Evolutionary conservation across 2,888 invertebrate species (phyloP).

Genomic region (Chouioia cunea): DNA sequence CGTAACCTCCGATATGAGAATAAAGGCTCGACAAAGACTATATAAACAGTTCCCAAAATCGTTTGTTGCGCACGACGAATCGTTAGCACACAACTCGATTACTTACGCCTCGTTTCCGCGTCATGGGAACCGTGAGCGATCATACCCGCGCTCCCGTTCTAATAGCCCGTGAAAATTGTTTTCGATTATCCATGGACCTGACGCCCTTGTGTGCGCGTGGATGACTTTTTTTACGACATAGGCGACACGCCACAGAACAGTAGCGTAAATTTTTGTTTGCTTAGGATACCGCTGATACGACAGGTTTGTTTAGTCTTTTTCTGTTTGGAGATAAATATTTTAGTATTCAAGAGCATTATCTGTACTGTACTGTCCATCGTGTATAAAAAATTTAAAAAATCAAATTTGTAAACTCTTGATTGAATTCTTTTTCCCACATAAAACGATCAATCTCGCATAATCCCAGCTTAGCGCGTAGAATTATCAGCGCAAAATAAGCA

Average conservation of each 20-base stretch:
- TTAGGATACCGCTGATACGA: neutral
- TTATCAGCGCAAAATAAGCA: neutral
- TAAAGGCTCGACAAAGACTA: slow-evolving; percentile 56
- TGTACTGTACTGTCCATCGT: no score
- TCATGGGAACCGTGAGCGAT: slow-evolving; percentile 62
- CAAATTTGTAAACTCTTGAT: neutral
- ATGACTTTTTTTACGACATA: slow-evolving; percentile 3
- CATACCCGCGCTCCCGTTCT: slow-evolving; percentile 53
- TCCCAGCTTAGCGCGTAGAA: neutral
- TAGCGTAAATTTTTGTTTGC: neutral
- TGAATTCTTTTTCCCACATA: neutral
- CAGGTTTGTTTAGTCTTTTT: no score
- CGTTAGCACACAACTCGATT: slow-evolving; percentile 62
- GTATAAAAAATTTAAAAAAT: neutral
- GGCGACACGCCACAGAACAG: neutral
- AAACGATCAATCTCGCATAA: neutral
- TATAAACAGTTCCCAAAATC: slow-evolving; percentile 61
- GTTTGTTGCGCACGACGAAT: slow-evolving; percentile 62
- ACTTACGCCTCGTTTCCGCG: slow-evolving; percentile 60
- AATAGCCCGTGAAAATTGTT: slow-evolving; percentile 67
- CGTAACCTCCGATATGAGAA: neutral
- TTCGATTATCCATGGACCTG: slow-evolving; percentile 58
- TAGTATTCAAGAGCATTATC: neutral
- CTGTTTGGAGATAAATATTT: no score
- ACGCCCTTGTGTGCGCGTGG: neutral